Conservation (phyloP, 2,888 invertebrate genomes). For the Zele albiditarsus region DNA sequence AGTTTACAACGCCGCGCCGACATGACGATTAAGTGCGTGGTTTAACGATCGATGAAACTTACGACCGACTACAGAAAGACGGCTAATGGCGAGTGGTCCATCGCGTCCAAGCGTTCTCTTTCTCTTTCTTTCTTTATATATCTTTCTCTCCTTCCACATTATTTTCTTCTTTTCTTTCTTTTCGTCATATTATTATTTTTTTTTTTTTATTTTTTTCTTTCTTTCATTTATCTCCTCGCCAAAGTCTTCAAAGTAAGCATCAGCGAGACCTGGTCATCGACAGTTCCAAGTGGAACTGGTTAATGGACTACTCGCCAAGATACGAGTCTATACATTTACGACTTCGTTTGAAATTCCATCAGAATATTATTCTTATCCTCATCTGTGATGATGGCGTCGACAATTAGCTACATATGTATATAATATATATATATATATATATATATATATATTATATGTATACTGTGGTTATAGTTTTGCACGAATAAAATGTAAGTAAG, state of each 20-base stretch:
- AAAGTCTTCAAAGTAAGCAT: conserved; percentile 34
- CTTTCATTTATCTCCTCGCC: conserved; percentile 24
- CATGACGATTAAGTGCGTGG: conserved; percentile 70
- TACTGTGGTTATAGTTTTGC: not conserved
- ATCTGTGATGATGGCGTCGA: conserved; percentile 19
- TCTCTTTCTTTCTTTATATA: conserved; percentile 19
- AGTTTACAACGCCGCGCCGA: conserved; percentile 69
- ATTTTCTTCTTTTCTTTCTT: conserved; percentile 22
- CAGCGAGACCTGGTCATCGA: conserved; percentile 28
- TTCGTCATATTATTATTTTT: not conserved
- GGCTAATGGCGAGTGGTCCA: conserved; percentile 50
- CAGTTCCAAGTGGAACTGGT: conserved; percentile 39
- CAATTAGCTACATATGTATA: conserved; percentile 9
- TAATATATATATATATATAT: not conserved
- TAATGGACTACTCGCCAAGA: conserved; percentile 49
- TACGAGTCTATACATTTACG: conserved; percentile 49
- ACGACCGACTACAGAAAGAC: conserved; percentile 50
- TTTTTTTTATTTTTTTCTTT: conserved; percentile 13
- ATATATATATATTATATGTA: too few species aligned
- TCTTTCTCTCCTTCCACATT: conserved; percentile 12
- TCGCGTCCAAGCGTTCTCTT: conserved; percentile 39
- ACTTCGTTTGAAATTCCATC: conserved; percentile 49
- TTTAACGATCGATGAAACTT: conserved; percentile 68
- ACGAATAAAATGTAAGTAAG: not conserved
- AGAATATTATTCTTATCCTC: conserved; percentile 14